These are phyloP conservation scores for Eptatretus burgeri DNA, from an alignment of 2,113 vertebrate genomes.

Conservation along the genomic window DNA sequence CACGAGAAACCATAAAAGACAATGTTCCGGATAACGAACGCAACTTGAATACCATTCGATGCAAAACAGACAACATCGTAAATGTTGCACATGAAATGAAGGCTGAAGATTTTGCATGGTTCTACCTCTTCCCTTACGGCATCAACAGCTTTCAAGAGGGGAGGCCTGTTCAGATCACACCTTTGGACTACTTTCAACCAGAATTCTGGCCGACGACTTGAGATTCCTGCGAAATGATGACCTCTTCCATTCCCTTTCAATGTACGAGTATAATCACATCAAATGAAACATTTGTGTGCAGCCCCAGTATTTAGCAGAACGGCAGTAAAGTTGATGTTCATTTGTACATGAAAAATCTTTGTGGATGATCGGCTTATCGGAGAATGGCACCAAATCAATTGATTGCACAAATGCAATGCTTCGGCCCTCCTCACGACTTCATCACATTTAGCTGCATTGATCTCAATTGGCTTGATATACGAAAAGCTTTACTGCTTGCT, in stretches of 20 bases:
- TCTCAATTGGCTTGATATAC: neutral
- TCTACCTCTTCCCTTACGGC: neutral
- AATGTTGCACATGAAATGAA: neutral
- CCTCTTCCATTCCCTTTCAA: neutral
- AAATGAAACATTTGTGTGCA: neutral
- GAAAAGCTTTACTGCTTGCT: too few species aligned
- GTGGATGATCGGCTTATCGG: neutral
- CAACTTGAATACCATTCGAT: neutral
- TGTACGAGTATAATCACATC: neutral
- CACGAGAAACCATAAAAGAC: too few species aligned
- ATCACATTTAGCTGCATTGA: neutral
- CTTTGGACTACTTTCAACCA: slow-evolving; percentile 2
- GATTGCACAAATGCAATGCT: slow-evolving; percentile 1
- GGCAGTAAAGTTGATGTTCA: neutral
- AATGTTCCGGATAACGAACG: too few species aligned
- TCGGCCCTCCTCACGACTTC: neutral
- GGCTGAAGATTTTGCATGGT: slow-evolving; percentile 1
- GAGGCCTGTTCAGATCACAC: neutral
- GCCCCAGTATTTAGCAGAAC: neutral
- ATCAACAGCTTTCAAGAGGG: neutral
- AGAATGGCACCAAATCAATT: neutral
- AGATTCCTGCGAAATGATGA: neutral
- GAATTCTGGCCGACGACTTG: neutral
- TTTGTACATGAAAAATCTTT: neutral
- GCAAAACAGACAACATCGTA: neutral